Conservation (phyloP, 2,113 vertebrate genomes). For the Silurus asotus region DNA sequence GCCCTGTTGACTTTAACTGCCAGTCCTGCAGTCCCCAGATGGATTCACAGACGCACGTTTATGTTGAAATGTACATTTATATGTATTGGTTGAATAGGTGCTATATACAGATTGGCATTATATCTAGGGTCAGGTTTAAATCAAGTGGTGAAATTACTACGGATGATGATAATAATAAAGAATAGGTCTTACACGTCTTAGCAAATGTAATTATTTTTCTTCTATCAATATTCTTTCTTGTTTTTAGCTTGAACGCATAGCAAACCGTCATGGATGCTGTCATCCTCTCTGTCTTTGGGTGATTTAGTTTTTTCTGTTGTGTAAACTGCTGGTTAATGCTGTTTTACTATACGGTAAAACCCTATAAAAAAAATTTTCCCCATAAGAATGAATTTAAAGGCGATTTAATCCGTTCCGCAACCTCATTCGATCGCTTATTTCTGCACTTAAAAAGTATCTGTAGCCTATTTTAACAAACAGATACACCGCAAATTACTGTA, state of each 20-base stretch:
- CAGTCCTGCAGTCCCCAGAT: slow-evolving; percentile 2
- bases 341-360: neutral
- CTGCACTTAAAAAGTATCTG: too few relatives aligned
- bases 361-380: too few relatives aligned
- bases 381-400: too few relatives aligned
- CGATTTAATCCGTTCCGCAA: too few relatives aligned
- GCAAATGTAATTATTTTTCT: neutral
- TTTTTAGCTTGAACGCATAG: neutral
- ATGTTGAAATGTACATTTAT: neutral
- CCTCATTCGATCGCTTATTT: too few relatives aligned
- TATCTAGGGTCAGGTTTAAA: neutral
- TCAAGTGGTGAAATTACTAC: neutral
- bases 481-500: too few relatives aligned
- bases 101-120: neutral
- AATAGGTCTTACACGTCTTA: neutral
- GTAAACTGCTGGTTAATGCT: neutral
- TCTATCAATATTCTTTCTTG: neutral
- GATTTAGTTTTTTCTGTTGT: neutral
- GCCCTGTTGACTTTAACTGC: neutral
- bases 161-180: neutral
- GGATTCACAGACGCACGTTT: neutral
- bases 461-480: too few relatives aligned
- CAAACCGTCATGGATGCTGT: neutral
- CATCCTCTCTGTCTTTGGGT: neutral
- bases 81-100: neutral